These are phyloP conservation scores for Hyppa rectilinea DNA, from an alignment of 2,888 invertebrate genomes.

Conservation along the genomic window DNA sequence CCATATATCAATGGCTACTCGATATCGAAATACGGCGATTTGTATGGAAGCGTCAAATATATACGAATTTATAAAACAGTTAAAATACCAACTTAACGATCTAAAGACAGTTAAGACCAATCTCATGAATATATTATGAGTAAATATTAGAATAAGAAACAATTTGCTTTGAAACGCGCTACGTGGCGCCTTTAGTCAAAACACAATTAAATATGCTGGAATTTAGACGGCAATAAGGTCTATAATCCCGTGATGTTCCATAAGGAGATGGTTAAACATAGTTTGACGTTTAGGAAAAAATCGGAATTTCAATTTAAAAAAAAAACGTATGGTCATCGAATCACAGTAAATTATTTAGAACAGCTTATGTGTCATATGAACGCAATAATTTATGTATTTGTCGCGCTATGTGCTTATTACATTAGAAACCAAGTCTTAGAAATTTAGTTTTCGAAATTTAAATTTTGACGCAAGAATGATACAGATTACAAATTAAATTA, in stretches of 20 bases:
- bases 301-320: slow-evolving; percentile 66
- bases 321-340: slow-evolving; percentile 59
- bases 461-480: slow-evolving; percentile 60
- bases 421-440: neutral
- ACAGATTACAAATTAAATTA: slow-evolving; percentile 63
- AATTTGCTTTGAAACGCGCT: slow-evolving; percentile 68
- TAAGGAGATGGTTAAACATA: slow-evolving; percentile 30
- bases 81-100: slow-evolving; percentile 82
- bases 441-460: slow-evolving; percentile 52
- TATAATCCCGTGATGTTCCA: slow-evolving; percentile 41
- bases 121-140: slow-evolving; percentile 84
- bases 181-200: slow-evolving; percentile 52
- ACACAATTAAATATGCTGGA: slow-evolving; percentile 41
- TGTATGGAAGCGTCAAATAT: slow-evolving; percentile 78
- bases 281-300: slow-evolving; percentile 50
- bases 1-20: slow-evolving; percentile 81
- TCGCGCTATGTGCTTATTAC: slow-evolving; percentile 32
- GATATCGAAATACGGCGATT: slow-evolving; percentile 80
- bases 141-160: slow-evolving; percentile 80
- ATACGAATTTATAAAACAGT: slow-evolving; percentile 81
- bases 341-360: slow-evolving; percentile 68
- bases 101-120: slow-evolving; percentile 80
- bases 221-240: slow-evolving; percentile 39
- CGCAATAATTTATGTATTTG: slow-evolving; percentile 65
- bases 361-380: slow-evolving; percentile 54